phyloP scores from a whole-genome alignment of 92 coral and sea anemone genomes.

The Phenganax marumi region DNA sequence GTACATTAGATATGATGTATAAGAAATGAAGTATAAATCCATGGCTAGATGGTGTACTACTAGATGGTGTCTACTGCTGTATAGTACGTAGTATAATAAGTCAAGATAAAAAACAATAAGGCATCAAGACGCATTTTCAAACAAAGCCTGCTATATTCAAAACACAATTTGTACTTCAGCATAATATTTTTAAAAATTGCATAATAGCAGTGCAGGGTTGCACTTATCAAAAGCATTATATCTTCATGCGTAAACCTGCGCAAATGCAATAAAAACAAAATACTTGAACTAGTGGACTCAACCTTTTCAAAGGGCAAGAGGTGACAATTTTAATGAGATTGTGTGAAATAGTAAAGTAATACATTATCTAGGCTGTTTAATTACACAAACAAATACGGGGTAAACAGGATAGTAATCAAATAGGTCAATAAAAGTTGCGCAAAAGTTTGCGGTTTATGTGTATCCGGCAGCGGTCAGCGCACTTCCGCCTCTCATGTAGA shows the following conservation, averaged over 20 bases:
- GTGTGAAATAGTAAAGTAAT: background rate
- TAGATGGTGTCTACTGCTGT: too few relatives aligned
- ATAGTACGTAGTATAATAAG: too few relatives aligned
- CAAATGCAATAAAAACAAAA: background rate
- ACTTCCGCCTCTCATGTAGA: background rate
- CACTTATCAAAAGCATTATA: background rate
- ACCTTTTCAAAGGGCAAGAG: background rate
- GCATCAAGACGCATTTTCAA: too few relatives aligned
- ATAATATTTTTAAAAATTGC: too few relatives aligned
- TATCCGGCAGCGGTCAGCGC: slow-evolving; percentile 4
- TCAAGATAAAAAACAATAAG: too few relatives aligned
- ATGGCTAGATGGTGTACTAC: too few relatives aligned
- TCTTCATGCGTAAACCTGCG: background rate
- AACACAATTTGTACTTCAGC: too few relatives aligned
- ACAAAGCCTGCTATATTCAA: too few relatives aligned
- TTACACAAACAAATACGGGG: background rate
- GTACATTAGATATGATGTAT: too few relatives aligned
- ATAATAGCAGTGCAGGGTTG: too few relatives aligned
- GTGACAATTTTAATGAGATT: background rate
- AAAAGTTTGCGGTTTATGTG: background rate
- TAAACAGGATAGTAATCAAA: background rate
- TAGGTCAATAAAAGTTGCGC: background rate
- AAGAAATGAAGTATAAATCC: too few relatives aligned
- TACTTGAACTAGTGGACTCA: background rate
- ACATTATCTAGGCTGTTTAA: too few relatives aligned